Conservation (phyloP, 1,140 invertebrate genomes). For the Papilio polyxenes region DNA sequence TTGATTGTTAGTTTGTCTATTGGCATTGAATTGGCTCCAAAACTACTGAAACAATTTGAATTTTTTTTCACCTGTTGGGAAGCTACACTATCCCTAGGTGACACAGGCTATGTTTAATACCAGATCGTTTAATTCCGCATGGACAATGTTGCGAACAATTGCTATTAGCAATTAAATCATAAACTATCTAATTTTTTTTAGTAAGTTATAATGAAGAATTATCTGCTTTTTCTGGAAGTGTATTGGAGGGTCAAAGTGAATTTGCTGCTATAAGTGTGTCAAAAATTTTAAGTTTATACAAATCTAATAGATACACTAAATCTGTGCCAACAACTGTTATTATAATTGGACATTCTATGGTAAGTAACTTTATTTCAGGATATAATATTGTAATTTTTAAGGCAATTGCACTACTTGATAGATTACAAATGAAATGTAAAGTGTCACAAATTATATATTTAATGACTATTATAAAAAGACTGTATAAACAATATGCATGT, state of each 20-base stretch:
- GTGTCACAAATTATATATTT: too few relatives aligned
- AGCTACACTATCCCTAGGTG: too few relatives aligned
- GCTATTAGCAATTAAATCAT: not conserved
- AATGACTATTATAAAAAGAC: too few relatives aligned
- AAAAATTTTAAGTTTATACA: slow-evolving; percentile 88
- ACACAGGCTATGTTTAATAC: too few relatives aligned
- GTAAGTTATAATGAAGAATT: slow-evolving; percentile 92
- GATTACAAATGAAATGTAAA: not conserved
- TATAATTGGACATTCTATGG: slow-evolving; percentile 95
- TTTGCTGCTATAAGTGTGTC: slow-evolving; percentile 88
- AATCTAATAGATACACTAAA: slow-evolving; percentile 73
- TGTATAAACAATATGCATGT: too few relatives aligned
- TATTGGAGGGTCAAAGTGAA: slow-evolving; percentile 88
- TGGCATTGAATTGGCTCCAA: too few relatives aligned
- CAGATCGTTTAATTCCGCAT: too few relatives aligned
- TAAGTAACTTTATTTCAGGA: slow-evolving; percentile 71
- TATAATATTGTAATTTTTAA: not conserved
- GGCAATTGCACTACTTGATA: too few relatives aligned
- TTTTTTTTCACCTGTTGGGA: too few relatives aligned
- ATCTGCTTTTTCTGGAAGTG: slow-evolving; percentile 88
- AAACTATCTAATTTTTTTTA: slow-evolving; percentile 54
- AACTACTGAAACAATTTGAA: too few relatives aligned
- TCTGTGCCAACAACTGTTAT: slow-evolving; percentile 84
- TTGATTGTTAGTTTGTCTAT: too few relatives aligned
- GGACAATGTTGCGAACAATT: too few relatives aligned